Evolutionary conservation across 2,888 invertebrate species (phyloP), one percentile per base, ranked within the genome.

Genomic region (Nephrotoma appendiculata): DNA sequence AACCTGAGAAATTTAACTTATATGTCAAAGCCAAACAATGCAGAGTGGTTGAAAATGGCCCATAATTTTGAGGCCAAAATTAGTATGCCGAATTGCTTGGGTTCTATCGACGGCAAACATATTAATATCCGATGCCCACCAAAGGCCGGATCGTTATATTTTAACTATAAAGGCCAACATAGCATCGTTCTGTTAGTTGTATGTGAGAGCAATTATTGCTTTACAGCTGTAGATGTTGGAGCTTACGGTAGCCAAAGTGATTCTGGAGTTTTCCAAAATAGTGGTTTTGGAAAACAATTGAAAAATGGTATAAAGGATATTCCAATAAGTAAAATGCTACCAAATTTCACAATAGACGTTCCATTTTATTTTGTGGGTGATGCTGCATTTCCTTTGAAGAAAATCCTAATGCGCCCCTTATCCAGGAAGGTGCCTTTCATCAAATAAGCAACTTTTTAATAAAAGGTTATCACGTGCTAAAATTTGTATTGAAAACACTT

Each of bases 291-390:
- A 83, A 83, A 83, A 2, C 83, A 83, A 41, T 83, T 83, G 83
- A 41, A 19, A 19, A 2, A 83, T 31, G 83, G 83, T 83, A 83
- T 5, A 5, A 83, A 6, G 0, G 15, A 83, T 19, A 83, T 83
- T 83, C 83, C 83, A 19, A 9, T 31, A 6, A 83, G 83, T 41
- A 83, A 19, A 83, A 83, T 83, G 83, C 83, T 83, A 11, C 83
- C 12, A 1, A 41, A 83, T 41, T 83, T 1, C 11, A 41, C 9
- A 6, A 83, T 41, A 83, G 41, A 85, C 42, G 86, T 86, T 11
- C 88, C 87, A 5, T 85, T 87, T 45, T 87, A 83, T 52, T 87
- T 87, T 52, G 87, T 87, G 31, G 88, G 52, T 41, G 86, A 88
- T 15, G 86, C 87, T 19, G 86, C 87, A 42, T 88, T 87, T 84